These are phyloP conservation scores for Heteromyza rotundicornis DNA, from an alignment of 2,888 invertebrate species.

Conservation along the genomic window DNA sequence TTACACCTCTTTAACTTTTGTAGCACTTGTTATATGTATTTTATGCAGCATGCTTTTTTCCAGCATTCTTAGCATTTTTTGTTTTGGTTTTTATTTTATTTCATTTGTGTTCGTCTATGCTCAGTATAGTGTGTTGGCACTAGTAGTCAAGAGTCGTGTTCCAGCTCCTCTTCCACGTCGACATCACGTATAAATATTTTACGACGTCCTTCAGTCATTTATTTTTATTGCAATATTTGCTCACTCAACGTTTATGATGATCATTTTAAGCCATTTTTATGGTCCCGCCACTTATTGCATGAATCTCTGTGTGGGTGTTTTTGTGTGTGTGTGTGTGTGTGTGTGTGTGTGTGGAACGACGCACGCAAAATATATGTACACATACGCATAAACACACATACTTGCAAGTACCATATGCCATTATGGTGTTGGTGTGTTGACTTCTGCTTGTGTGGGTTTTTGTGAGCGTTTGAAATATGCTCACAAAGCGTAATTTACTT, in stretches of 20 bases:
- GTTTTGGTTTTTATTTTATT: slow-evolving; percentile 8
- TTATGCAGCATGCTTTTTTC: slow-evolving; percentile 28
- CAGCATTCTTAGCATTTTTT: slow-evolving; percentile 33
- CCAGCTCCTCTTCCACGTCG: slow-evolving; percentile 33
- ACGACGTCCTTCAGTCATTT: slow-evolving; percentile 60
- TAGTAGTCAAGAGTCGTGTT: slow-evolving; percentile 16
- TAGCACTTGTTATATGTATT: background rate
- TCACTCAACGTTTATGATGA: slow-evolving; percentile 63
- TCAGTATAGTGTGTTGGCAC: background rate
- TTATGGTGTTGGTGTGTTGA: background rate
- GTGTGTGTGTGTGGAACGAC: slow-evolving; percentile 33
- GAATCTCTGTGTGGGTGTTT: slow-evolving; percentile 44
- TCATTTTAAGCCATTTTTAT: slow-evolving; percentile 63
- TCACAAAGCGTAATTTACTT: slow-evolving; percentile 17
- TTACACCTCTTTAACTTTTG: slow-evolving; percentile 21
- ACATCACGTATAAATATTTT: slow-evolving; percentile 54
- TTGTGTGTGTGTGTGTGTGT: slow-evolving; percentile 30
- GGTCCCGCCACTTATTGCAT: slow-evolving; percentile 54
- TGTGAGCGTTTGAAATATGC: slow-evolving; percentile 8
- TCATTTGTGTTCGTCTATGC: slow-evolving; percentile 1
- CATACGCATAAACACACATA: background rate
- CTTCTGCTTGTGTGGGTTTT: background rate
- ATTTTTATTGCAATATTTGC: slow-evolving; percentile 63
- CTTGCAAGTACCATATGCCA: background rate
- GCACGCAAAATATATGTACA: background rate